These are phyloP conservation scores for Gorilla gorilla DNA, from an alignment of 2,113 vertebrate species.

Conservation along the genomic window DNA sequence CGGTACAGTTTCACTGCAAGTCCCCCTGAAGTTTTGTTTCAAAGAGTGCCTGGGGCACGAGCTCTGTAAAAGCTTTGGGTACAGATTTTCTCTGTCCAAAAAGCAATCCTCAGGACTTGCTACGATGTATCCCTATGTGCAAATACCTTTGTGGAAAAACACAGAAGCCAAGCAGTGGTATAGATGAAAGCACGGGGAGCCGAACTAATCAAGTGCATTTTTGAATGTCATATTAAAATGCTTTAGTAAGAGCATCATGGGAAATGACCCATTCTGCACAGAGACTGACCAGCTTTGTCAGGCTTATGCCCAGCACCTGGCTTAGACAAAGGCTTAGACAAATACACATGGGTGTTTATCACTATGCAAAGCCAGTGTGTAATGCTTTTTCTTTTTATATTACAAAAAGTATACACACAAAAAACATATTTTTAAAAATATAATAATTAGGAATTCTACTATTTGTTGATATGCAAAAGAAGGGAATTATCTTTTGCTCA, in stretches of 20 bases:
- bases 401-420: background rate
- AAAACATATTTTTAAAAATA: background rate
- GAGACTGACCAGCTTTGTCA: background rate
- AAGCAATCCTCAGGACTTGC: background rate
- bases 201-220: background rate
- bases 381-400: background rate
- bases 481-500: background rate
- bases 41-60: background rate
- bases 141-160: background rate
- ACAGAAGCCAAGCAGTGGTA: background rate
- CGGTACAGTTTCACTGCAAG: background rate
- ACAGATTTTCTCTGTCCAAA: conserved; percentile 24
- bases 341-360: background rate
- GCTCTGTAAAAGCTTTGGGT: conserved; percentile 21
- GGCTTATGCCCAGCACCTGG: background rate
- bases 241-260: fast-evolving
- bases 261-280: background rate
- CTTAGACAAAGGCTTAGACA: background rate
- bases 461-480: background rate
- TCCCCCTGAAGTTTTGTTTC: conserved; percentile 46
- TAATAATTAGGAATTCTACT: background rate
- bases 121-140: background rate
- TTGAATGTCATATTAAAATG: background rate
- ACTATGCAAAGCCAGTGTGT: background rate
- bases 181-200: background rate